These are phyloP conservation scores for Ptychoptera albimana DNA, from an alignment of 2,888 invertebrate genomes.

Conservation along the genomic window DNA sequence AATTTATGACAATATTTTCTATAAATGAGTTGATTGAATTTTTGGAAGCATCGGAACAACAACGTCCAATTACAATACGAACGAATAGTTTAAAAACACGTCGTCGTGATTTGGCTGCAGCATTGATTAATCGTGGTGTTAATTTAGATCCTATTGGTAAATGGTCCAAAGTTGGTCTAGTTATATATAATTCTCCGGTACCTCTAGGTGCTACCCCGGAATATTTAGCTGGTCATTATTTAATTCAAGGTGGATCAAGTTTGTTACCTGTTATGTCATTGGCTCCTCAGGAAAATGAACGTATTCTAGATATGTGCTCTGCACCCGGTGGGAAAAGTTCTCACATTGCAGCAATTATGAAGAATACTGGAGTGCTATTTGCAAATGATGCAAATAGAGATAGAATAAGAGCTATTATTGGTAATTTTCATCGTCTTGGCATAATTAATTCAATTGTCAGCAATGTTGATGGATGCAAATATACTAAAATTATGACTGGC, in stretches of 20 bases:
- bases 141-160: slow-evolving; percentile 96
- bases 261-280: slow-evolving; percentile 95
- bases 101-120: slow-evolving; percentile 81
- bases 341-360: slow-evolving; percentile 95
- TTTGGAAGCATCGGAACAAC: slow-evolving; percentile 89
- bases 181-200: slow-evolving; percentile 90
- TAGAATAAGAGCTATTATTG: slow-evolving; percentile 79
- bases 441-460: slow-evolving; percentile 86
- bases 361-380: slow-evolving; percentile 90
- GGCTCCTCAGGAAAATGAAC: slow-evolving; percentile 90
- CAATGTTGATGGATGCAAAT: slow-evolving; percentile 76
- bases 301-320: slow-evolving; percentile 90
- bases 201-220: slow-evolving; percentile 98
- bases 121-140: slow-evolving; percentile 89
- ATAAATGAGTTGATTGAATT: slow-evolving; percentile 79
- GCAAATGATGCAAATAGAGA: slow-evolving; percentile 91
- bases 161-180: slow-evolving; percentile 97
- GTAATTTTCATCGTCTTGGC: slow-evolving; percentile 92
- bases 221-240: slow-evolving; percentile 96
- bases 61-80: slow-evolving; percentile 87
- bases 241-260: slow-evolving; percentile 92
- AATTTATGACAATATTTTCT: slow-evolving; percentile 79
- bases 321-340: slow-evolving; percentile 99
- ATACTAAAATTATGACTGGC: slow-evolving; percentile 68
- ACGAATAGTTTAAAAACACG: slow-evolving; percentile 91